Conservation (phyloP, 1,140 invertebrate species). For the Aphidius ervi region DNA sequence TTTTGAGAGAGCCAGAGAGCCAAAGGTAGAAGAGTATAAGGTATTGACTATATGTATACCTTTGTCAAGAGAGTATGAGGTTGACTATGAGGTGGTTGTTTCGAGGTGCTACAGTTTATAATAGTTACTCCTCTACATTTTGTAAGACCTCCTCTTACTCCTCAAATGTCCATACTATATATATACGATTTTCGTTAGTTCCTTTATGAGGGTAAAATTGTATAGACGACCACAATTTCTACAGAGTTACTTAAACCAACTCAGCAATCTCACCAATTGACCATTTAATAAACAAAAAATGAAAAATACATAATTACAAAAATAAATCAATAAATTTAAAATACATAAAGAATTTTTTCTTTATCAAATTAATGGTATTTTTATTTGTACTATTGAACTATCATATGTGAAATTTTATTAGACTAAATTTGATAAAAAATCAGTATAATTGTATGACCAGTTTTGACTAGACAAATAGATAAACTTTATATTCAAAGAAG, state of each 20-base stretch:
- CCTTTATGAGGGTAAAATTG: constrained; percentile 1
- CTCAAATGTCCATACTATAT: neutral
- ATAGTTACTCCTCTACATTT: constrained; percentile 51
- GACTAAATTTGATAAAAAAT: no score
- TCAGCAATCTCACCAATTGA: constrained; percentile 13
- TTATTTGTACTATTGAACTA: no score
- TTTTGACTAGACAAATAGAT: no score
- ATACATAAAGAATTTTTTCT: no score
- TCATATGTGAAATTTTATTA: no score
- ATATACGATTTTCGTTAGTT: constrained; percentile 3
- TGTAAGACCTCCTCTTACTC: constrained; percentile 16
- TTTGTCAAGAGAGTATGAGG: constrained; percentile 31
- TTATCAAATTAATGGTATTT: no score
- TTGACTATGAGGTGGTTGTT: constrained; percentile 46
- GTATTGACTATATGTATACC: constrained; percentile 22
- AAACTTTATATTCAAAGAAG: constrained; percentile 1
- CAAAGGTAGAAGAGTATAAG: constrained; percentile 15
- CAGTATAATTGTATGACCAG: no score
- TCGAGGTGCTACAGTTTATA: constrained; percentile 57
- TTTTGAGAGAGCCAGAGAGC: neutral
- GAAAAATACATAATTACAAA: no score
- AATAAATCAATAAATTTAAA: no score
- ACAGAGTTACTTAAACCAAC: constrained; percentile 53
- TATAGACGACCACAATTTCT: constrained; percentile 48
- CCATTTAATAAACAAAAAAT: no score